Conservation (phyloP, 2,888 invertebrate genomes). For the Drosophila engyochracea region DNA sequence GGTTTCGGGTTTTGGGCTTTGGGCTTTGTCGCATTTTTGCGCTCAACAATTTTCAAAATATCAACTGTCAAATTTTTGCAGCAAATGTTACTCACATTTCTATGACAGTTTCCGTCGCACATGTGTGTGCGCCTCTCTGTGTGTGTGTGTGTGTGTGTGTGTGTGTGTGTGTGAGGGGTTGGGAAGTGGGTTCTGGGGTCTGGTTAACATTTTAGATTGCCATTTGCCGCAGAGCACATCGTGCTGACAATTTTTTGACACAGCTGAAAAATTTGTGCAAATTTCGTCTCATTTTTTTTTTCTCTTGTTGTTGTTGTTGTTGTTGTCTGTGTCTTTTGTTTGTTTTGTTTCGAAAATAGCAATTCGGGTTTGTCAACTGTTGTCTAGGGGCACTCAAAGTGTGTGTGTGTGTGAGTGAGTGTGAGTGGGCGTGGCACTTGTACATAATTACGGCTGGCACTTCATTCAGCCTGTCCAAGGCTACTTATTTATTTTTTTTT, state of each 20-base stretch:
- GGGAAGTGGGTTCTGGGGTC: conserved; percentile 15
- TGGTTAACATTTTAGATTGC: conserved; percentile 65
- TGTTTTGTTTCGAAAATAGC: conserved; percentile 63
- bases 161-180: conserved; percentile 2
- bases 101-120: conserved; percentile 58
- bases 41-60: conserved; percentile 78
- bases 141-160: conserved; percentile 10
- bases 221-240: conserved; percentile 61
- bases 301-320: neutral
- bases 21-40: conserved; percentile 43
- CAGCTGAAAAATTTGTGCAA: conserved; percentile 80
- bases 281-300: conserved; percentile 53
- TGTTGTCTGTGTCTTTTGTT: conserved; percentile 38
- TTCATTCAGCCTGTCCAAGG: conserved; percentile 62
- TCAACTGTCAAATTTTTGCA: conserved; percentile 83
- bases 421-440: conserved; percentile 66
- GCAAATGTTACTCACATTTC: conserved; percentile 78
- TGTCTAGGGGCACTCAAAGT: conserved; percentile 25
- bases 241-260: conserved; percentile 79
- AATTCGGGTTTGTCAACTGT: conserved; percentile 70
- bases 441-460: conserved; percentile 73
- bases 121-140: conserved; percentile 10
- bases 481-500: conserved; percentile 41
- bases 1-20: conserved; percentile 22
- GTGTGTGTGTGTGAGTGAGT: conserved; percentile 13